Base-by-base conservation (phyloP, 2,888 invertebrate genomes). In the Hesperia comma region DNA sequence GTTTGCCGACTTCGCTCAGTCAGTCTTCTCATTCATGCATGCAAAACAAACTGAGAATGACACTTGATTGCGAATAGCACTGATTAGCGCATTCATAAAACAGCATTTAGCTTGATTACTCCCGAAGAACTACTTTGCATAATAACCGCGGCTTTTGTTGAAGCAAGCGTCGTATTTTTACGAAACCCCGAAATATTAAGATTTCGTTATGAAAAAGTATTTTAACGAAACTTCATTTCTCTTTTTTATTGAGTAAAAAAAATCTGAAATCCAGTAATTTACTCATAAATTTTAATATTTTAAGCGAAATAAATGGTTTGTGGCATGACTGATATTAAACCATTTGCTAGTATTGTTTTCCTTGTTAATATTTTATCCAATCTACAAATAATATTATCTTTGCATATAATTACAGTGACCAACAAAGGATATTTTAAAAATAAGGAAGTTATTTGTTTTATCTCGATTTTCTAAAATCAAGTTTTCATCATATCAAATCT, bases 61-160 rank as follows among this genome's bases (percentile, higher is more conserved):
- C 33, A 54, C 54, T 54, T 54, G 54, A 54, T 54, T 62, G 54
- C 43, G 62, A 62, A 62, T 55, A 43, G 62, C 54, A 43, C 62
- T 62, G 62, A 62, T 62, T 62, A 62, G 62, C 43, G 54, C 54
- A 41, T 55, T 62, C 54, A 54, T 54, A 54, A 62, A 62, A 12
- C 54, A 17, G 49, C 21, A 56, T 56, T 63, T 63, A 63, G 63
- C 63, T 33, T 56, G 56, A 63, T 56, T 63, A 55, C 62, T 43
- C 7, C 43, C 10, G 26, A 33, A 33, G n/a, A 41, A 37, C 55
- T 40, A 49, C 57, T 63, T 56, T 57, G 63, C 63, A 57, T 63
- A 43, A 58, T 37, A 63, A 51, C 55, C 15, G 55, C 63, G 37
- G 37, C 26, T 63, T 58, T 56, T 63, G 56, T 56, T 40, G 51